Conservation (phyloP, 2,797 vertebrate genomes). For the Megaceryle alcyon region DNA sequence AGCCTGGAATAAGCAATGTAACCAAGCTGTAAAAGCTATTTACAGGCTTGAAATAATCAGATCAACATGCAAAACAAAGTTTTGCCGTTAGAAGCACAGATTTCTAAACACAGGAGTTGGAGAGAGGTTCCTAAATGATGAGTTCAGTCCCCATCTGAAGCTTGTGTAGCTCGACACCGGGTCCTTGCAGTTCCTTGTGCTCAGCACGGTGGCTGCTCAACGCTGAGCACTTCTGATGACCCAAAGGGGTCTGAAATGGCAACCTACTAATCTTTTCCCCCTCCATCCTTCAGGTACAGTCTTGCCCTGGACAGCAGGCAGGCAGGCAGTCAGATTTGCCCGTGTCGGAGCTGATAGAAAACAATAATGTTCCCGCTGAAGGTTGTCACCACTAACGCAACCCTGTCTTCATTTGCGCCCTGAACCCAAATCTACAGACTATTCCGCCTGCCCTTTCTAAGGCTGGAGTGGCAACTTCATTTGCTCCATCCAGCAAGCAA, state of each 20-base stretch:
- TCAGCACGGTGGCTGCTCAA: fast-evolving
- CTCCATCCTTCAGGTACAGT: background rate
- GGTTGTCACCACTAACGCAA: background rate
- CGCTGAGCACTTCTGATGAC: background rate
- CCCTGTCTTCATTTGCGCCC: background rate
- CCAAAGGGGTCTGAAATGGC: background rate
- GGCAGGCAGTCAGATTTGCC: background rate
- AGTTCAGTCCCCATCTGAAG: background rate
- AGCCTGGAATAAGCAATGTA: constrained; percentile 37
- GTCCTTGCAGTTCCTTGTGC: background rate
- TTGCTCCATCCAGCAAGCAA: background rate
- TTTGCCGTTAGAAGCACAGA: background rate
- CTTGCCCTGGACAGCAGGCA: background rate
- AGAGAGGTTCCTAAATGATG: background rate
- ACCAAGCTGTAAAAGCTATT: constrained; percentile 36
- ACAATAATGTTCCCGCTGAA: background rate
- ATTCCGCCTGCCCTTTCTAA: background rate
- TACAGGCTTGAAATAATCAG: constrained; percentile 49
- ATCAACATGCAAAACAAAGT: constrained; percentile 10
- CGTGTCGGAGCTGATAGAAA: background rate
- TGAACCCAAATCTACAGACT: constrained; percentile 1
- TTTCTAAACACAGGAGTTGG: background rate
- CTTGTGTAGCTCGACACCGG: background rate
- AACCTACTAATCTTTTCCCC: background rate
- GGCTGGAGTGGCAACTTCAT: background rate